Base-by-base conservation (phyloP, 2,797 vertebrate species). In the Rhinophrynus dorsalis region DNA sequence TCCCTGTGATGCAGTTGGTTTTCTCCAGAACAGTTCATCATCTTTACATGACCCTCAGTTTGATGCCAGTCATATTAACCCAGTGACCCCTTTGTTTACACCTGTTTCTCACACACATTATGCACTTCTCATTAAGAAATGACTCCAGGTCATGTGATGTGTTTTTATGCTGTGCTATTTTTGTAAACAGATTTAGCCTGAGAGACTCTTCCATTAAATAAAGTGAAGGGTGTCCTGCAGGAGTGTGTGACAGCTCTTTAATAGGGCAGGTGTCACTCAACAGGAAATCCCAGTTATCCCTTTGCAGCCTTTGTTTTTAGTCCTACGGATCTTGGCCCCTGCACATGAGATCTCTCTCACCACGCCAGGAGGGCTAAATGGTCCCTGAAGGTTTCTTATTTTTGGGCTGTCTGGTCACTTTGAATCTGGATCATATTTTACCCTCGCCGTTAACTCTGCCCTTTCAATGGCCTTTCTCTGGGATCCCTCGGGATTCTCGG, bases 231-330 rank as follows among this genome's bases (percentile, higher is more conserved):
- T 44, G 86, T 18, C 54, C 40, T 42, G 1, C 3, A 30, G 10
- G 83, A 78, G 83, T 77, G 75, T 84, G 82, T 81, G 82, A 82
- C 86, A 85, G 81, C 73, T 86, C 81, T 74, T 11, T 81, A 82
- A 82, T 85, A 86, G 81, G 81, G 79, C 80, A 86, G 79, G 81
- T 85, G 83, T 85, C 80, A 81, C 1, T 5, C 78, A 78, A 83
- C 78, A 86, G 82, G 85, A 89, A 90, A 86, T 89, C 82, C 82
- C 63, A 75, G 82, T 87, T 82, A 85, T 84, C 82, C 84, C n/a
- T 64, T 80, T 78, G 68, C 77, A 80, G 78, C 63, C 74, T 75
- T 66, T 71, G 69, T 78, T 71, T 33, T 70, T 70, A 75, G 79
- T 69, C 76, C 76, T 80, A 55, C 69, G 54, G 76, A 55, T 74